Conservation (phyloP, 2,797 vertebrate genomes). For the Lepus townsendii region DNA sequence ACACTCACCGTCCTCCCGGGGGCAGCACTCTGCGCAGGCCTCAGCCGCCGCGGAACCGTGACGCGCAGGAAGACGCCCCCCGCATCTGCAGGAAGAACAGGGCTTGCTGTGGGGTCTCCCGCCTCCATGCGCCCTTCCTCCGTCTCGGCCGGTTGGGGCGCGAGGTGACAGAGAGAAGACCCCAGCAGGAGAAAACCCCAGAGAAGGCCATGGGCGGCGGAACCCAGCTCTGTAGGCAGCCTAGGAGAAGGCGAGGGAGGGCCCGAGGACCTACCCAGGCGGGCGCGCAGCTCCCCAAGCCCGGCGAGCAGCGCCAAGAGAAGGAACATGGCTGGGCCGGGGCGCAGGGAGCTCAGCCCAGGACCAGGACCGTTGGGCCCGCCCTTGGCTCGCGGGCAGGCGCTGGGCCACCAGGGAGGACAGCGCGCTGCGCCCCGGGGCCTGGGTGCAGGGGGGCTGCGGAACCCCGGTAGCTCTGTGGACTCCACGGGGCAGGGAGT, state of each 20-base stretch:
- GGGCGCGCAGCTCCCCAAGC: not conserved
- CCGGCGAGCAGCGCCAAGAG: not conserved
- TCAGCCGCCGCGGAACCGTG: constrained; percentile 67
- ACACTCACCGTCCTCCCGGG: constrained; percentile 55
- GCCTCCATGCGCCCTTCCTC: not conserved
- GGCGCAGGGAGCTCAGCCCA: not conserved
- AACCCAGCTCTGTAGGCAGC: not conserved
- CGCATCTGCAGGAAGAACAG: constrained; percentile 65
- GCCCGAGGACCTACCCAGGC: not conserved
- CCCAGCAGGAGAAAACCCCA: not conserved
- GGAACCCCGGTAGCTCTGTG: rapidly evolving
- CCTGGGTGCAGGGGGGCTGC: too few species aligned
- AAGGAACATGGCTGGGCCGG: constrained; percentile 9
- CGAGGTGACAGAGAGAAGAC: not conserved
- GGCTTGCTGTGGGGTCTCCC: not conserved
- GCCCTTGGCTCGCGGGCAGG: not conserved
- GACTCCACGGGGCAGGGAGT: not conserved
- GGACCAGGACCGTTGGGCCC: constrained; percentile 27
- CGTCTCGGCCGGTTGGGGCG: not conserved
- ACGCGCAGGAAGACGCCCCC: constrained; percentile 50
- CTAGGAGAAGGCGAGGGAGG: not conserved
- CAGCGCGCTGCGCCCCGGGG: rapidly evolving
- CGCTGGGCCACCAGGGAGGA: rapidly evolving
- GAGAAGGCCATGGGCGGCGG: rapidly evolving
- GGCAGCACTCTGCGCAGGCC: not conserved